Evolutionary conservation across 2,888 invertebrate genomes (phyloP).

Genomic region (Brenthis hecate): DNA sequence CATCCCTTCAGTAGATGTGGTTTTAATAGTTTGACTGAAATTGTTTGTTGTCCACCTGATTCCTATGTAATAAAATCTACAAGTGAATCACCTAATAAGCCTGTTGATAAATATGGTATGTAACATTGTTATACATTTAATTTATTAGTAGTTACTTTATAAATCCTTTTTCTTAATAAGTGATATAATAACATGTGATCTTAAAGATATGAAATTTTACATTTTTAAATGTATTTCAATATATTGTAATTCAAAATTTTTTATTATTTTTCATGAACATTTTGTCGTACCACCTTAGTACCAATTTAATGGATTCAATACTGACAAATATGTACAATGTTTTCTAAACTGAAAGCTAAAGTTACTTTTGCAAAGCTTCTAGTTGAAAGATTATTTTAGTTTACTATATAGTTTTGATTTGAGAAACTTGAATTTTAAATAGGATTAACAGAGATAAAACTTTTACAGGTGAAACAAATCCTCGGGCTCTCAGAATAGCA

Average conservation of each 20-base stretch:
- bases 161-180: neutral
- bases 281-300: no score
- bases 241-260: no score
- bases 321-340: no score
- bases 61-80: slow-evolving; percentile 1
- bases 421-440: neutral
- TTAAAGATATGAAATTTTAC: no score
- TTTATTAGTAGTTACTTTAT: neutral
- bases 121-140: neutral
- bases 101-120: slow-evolving; percentile 40
- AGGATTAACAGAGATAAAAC: slow-evolving; percentile 10
- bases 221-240: no score
- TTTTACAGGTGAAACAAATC: slow-evolving; percentile 46
- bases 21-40: slow-evolving; percentile 24
- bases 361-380: no score
- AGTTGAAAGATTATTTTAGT: no score
- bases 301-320: no score
- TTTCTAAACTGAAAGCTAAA: no score
- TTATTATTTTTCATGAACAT: no score
- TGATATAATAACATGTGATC: no score
- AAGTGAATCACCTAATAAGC: slow-evolving; percentile 10
- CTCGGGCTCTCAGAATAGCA: slow-evolving; percentile 48
- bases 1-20: slow-evolving; percentile 38
- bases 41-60: slow-evolving; percentile 36
- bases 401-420: no score